A percentile compares a stretch with the other conserved stretches of the same genome.
phyloP scores from a whole-genome alignment of 1,140 invertebrate genomes.

The Eufriesea mexicana region DNA sequence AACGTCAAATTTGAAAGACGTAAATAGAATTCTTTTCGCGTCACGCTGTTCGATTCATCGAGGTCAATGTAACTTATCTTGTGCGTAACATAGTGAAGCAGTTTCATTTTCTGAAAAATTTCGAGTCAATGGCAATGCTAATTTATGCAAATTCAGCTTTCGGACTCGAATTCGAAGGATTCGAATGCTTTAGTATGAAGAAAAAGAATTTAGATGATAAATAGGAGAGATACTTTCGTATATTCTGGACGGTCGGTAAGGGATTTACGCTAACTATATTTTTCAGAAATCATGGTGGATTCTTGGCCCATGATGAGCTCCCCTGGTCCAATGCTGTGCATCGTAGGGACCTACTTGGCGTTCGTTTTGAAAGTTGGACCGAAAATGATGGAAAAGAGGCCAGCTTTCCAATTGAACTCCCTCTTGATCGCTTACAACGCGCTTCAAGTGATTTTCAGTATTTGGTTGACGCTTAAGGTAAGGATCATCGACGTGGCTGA shows the following conservation, averaged over 20 bases:
- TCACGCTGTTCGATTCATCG: neutral
- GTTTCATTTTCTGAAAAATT: neutral
- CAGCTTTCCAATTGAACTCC: constrained; percentile 86
- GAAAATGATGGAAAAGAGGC: constrained; percentile 86
- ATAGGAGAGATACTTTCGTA: too few relatives aligned
- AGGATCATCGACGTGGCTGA: constrained; percentile 58
- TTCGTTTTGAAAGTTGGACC: constrained; percentile 89
- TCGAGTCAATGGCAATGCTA: neutral
- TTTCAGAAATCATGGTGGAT: constrained; percentile 84
- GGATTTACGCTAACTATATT: neutral
- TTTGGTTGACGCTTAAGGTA: constrained; percentile 85
- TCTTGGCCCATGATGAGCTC: constrained; percentile 89
- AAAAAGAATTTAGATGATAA: neutral
- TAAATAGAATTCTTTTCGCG: neutral
- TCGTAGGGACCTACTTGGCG: constrained; percentile 85
- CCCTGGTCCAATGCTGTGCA: constrained; percentile 86
- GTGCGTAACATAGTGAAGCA: too few relatives aligned
- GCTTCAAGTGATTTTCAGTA: constrained; percentile 86
- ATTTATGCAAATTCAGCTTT: neutral
- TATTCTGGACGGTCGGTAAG: too few relatives aligned
- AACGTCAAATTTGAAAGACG: neutral
- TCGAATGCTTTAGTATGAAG: neutral
- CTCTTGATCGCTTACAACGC: constrained; percentile 88
- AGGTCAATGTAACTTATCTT: neutral
- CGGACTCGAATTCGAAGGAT: neutral